These are phyloP conservation scores for Cottus gobio DNA, from an alignment of 2,113 vertebrate species.

Conservation along the genomic window DNA sequence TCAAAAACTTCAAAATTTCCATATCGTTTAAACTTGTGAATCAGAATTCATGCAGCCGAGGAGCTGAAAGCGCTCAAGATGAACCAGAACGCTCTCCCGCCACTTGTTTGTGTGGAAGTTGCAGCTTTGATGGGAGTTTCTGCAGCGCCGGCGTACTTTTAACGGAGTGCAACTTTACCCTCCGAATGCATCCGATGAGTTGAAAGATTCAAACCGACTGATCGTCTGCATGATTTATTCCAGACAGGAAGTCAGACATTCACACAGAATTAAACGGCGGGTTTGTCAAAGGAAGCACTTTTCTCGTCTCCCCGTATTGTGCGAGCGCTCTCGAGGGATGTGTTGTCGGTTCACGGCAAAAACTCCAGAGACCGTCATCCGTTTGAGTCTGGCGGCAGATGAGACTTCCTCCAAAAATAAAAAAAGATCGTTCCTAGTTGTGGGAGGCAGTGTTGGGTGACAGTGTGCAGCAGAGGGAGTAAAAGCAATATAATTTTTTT, in stretches of 20 bases:
- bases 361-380: conserved; percentile 47
- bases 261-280: conserved; percentile 1
- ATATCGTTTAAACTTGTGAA: conserved; percentile 1
- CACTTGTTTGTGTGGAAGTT: not conserved
- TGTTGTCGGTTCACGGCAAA: conserved; percentile 46
- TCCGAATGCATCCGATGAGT: not conserved
- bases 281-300: conserved; percentile 18
- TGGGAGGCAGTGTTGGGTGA: conserved; percentile 65
- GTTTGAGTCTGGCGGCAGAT: conserved; percentile 51
- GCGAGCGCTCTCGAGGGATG: conserved; percentile 33
- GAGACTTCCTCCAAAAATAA: conserved; percentile 36
- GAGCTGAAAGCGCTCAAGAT: not conserved
- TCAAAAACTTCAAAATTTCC: not conserved
- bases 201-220: not conserved
- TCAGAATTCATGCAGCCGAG: not conserved
- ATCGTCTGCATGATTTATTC: conserved; percentile 23
- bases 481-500: conserved; percentile 71
- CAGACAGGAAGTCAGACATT: conserved; percentile 2
- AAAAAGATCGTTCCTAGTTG: conserved; percentile 61
- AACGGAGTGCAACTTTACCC: not conserved
- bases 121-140: conserved; percentile 6
- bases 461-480: conserved; percentile 66
- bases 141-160: not conserved
- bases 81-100: not conserved
- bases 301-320: conserved; percentile 14